Base-by-base conservation (phyloP, 2,888 invertebrate species). In the Diachrysia chrysitis region DNA sequence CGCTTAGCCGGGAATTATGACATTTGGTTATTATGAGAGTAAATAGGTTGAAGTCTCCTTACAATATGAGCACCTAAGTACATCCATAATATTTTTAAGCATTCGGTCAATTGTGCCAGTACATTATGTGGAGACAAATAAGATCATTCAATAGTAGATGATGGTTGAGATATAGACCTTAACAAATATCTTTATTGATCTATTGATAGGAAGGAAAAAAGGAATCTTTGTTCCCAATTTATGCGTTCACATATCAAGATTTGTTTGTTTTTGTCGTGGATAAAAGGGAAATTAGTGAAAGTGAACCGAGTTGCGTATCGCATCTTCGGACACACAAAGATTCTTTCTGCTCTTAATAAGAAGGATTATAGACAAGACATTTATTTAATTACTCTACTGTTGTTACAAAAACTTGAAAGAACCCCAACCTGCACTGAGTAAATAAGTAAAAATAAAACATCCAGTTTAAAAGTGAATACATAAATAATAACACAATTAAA, bases 211-310 rank as follows among this genome's bases (percentile, higher is more conserved):
- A 25, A 51, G 12, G 19, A 9, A 51, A 51, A 51, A 51, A 21
- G 48, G 7, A 51, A 21, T 21, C 48, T 51, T 51, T 12, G 21
- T 21, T 51, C 48, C 19, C 19, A 51, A 51, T 51, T 51, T 51
- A 51, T 51, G 48, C 21, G 48, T 51, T 21, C 48, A 51, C 12
- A 51, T 51, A 51, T 17, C 48, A 19, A 51, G 21, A 51, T 21
- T 19, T 19, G 19, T 51, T 19, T 51, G 48, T 51, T 51, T 51
- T 51, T 51, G 48, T 51, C 48, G 3, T 12, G 12, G 48, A 51
- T 42, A 42, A n/a, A 42, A 42, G 42, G 42, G n/a, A 42, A 42
- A 42, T 42, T 42, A 42, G 42, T n/a, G 42, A 42, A n/a, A 42
- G 4, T 42, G 42, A n/a, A 42, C n/a, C 1, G n/a, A 42, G 42